Conservation (phyloP, 1,140 invertebrate species). For the Trigoniulus corallinus region DNA sequence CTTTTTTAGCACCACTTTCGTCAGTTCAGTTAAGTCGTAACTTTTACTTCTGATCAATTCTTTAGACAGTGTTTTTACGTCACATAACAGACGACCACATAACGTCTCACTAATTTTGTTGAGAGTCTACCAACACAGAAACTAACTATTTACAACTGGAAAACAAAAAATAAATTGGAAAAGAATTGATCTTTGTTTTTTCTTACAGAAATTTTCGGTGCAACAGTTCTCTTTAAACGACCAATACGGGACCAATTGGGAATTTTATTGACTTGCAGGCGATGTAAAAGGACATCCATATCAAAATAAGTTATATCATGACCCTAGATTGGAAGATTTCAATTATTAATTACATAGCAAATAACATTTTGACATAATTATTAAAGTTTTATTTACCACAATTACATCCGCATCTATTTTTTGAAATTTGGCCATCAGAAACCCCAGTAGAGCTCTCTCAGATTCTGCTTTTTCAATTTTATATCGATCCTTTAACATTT, state of each 20-base stretch:
- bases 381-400: constrained; percentile 31
- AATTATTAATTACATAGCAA: constrained; percentile 2
- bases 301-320: constrained; percentile 80
- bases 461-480: constrained; percentile 61
- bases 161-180: constrained; percentile 8
- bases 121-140: constrained; percentile 20
- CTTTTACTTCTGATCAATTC: constrained; percentile 79
- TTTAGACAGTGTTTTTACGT: constrained; percentile 81
- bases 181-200: constrained; percentile 2
- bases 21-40: constrained; percentile 76
- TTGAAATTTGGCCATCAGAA: constrained; percentile 63
- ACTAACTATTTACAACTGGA: constrained; percentile 13
- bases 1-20: constrained; percentile 38
- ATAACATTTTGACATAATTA: neutral
- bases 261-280: constrained; percentile 53
- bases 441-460: constrained; percentile 67
- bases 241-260: constrained; percentile 82
- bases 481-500: constrained; percentile 5
- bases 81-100: constrained; percentile 75
- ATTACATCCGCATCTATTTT: constrained; percentile 85
- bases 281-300: constrained; percentile 68
- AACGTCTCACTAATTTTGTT: constrained; percentile 33
- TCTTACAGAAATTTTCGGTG: constrained; percentile 32
- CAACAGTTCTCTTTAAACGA: constrained; percentile 48
- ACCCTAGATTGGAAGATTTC: constrained; percentile 31